These are phyloP conservation scores for Orthosia incerta DNA, from an alignment of 2,888 invertebrate species.

Conservation along the genomic window DNA sequence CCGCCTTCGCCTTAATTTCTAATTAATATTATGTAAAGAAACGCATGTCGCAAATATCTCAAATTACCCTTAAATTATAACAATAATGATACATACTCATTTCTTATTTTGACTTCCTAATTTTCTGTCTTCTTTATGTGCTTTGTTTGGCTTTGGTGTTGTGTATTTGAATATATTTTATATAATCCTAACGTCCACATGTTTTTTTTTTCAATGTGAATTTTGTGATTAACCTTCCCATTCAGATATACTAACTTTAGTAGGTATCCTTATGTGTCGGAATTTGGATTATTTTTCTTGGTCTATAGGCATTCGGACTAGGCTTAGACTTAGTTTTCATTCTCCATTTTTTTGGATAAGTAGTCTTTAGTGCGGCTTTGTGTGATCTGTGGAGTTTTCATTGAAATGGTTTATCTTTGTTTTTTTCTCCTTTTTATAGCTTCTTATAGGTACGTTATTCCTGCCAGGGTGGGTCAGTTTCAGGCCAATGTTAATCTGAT, in stretches of 20 bases:
- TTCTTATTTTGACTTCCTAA: not conserved
- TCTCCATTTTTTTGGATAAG: too few species aligned
- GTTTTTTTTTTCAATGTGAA: constrained; percentile 11
- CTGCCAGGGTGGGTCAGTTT: not conserved
- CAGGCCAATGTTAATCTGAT: not conserved
- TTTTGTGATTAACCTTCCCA: constrained; percentile 22
- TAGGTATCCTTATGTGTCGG: not conserved
- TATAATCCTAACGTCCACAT: not conserved
- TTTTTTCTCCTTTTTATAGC: not conserved
- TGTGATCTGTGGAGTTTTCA: not conserved
- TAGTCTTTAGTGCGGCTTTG: not conserved
- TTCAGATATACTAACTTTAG: constrained; percentile 11
- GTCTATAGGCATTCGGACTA: not conserved
- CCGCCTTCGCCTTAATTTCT: not conserved
- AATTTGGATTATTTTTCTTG: not conserved
- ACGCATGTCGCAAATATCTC: constrained; percentile 30
- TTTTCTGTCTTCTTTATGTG: constrained; percentile 1
- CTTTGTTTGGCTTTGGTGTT: not conserved
- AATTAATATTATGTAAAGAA: not conserved
- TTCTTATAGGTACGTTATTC: not conserved
- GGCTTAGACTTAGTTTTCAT: not conserved
- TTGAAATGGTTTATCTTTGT: not conserved
- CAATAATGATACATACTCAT: not conserved
- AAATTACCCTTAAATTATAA: not conserved
- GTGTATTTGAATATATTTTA: constrained; percentile 4